Conservation (phyloP, 92 coral and sea anemone genomes). For the Diadumene lineata region DNA sequence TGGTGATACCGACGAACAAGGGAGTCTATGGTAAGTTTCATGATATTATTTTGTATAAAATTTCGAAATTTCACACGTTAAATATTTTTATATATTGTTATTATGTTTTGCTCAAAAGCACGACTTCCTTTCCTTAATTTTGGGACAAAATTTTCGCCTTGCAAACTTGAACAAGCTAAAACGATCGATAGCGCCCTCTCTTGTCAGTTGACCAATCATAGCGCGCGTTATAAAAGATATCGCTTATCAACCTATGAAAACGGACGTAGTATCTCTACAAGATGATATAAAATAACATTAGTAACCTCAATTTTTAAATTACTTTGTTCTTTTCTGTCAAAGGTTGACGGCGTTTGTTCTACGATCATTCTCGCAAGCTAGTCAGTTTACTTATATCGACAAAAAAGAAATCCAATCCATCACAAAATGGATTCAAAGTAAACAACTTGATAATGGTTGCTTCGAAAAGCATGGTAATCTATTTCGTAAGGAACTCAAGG, state of each 20-base stretch:
- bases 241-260: no score
- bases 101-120: no score
- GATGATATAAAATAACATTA: no score
- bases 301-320: background rate
- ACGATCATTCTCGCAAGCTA: slow-evolving; percentile 91
- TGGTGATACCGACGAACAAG: slow-evolving; percentile 74
- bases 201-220: no score
- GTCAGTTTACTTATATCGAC: slow-evolving; percentile 74
- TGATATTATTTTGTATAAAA: background rate
- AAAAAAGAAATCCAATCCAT: slow-evolving; percentile 52
- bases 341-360: slow-evolving; percentile 97
- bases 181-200: no score
- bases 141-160: no score
- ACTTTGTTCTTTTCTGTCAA: background rate
- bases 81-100: no score
- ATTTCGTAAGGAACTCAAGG: slow-evolving; percentile 74
- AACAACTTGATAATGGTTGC: slow-evolving; percentile 64
- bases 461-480: slow-evolving; percentile 67
- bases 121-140: no score
- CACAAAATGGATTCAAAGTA: slow-evolving; percentile 57
- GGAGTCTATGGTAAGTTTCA: slow-evolving; percentile 82
- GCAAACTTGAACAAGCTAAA: no score
- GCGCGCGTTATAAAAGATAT: no score
- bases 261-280: no score
- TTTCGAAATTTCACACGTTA: no score